These are phyloP conservation scores for Cirrhinus mrigala DNA, from an alignment of 2,797 vertebrate genomes.

Conservation along the genomic window DNA sequence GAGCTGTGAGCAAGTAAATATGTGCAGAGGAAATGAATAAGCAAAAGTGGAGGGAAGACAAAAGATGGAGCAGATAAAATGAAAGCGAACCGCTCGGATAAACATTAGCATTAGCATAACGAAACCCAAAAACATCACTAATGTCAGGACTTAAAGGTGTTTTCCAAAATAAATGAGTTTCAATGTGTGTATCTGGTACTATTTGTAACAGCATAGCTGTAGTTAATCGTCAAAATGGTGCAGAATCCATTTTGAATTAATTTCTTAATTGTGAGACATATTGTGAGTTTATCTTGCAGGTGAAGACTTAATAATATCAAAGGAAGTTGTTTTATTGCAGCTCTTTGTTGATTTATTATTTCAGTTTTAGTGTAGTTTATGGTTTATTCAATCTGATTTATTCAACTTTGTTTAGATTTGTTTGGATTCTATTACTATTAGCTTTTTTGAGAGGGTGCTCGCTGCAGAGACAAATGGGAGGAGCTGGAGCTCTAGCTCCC, in stretches of 20 bases:
- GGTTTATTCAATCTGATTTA: background rate
- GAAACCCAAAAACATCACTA: background rate
- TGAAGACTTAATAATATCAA: background rate
- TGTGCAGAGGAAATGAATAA: background rate
- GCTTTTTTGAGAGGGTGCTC: too few species aligned
- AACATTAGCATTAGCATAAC: background rate
- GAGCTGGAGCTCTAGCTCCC: too few species aligned
- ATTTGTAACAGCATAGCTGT: background rate
- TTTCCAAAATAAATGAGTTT: background rate
- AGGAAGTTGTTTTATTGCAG: background rate
- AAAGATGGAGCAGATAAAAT: background rate
- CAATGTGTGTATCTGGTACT: background rate
- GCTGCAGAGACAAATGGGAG: too few species aligned
- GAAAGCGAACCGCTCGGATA: background rate
- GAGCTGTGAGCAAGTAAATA: background rate
- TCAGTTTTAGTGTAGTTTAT: background rate
- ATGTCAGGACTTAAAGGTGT: background rate
- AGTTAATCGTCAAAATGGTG: background rate
- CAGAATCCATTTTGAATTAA: background rate
- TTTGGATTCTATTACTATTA: background rate
- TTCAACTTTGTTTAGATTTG: background rate
- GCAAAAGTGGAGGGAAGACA: background rate
- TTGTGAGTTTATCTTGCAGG: background rate
- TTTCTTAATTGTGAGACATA: background rate
- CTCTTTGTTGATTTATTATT: background rate